Evolutionary conservation across 2,888 invertebrate species (phyloP).

Genomic region (Zhuqinia jingwanae): DNA sequence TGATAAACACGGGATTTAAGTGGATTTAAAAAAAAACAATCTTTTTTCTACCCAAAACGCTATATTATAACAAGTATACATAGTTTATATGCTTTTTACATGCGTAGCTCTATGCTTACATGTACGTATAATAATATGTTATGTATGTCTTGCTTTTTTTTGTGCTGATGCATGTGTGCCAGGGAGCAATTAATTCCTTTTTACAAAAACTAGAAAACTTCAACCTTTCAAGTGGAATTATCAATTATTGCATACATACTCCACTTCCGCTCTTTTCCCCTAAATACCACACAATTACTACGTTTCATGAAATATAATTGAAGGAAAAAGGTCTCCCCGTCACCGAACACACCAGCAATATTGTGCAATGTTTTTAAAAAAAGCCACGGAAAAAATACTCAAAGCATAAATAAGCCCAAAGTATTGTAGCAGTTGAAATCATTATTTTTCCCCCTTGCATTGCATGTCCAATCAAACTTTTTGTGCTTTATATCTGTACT

Average conservation of each 20-base stretch:
- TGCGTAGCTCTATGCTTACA: no score
- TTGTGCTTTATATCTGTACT: no score
- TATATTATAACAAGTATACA: no score
- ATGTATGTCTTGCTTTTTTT: background rate
- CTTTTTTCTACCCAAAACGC: no score
- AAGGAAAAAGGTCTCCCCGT: slow-evolving; percentile 21
- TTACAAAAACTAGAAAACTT: slow-evolving; percentile 50
- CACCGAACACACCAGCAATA: background rate
- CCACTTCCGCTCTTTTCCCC: slow-evolving; percentile 51
- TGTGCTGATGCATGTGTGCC: slow-evolving; percentile 12
- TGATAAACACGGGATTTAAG: no score
- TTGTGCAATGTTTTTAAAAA: background rate
- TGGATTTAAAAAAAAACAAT: no score
- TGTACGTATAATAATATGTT: no score
- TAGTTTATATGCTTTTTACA: no score
- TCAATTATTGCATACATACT: slow-evolving; percentile 47
- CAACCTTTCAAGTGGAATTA: slow-evolving; percentile 44
- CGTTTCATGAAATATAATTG: background rate
- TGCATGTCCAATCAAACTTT: background rate
- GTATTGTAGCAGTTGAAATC: background rate
- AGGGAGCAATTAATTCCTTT: slow-evolving; percentile 48
- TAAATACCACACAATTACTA: slow-evolving; percentile 55
- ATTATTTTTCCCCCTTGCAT: background rate
- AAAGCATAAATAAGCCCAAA: background rate
- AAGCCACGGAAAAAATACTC: background rate